A percentile compares a stretch with the other conserved stretches of the same genome.
Evolutionary conservation across 1,140 invertebrate genomes (phyloP).

Genomic region (Frieseomelitta varia): DNA sequence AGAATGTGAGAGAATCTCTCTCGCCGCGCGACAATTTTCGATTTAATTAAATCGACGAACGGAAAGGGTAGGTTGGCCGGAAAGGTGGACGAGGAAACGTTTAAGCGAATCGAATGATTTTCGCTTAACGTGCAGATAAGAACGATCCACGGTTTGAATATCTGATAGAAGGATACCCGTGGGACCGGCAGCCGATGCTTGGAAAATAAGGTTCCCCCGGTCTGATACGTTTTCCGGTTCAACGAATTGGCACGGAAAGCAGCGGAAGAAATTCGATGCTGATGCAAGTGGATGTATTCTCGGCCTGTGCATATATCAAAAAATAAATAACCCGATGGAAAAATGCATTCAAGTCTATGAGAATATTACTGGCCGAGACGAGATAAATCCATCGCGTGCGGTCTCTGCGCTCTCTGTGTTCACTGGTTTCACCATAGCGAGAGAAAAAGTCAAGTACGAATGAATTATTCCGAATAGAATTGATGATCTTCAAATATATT

Average conservation of each 20-base stretch:
- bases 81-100: not conserved
- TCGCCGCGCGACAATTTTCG: slow-evolving; percentile 29
- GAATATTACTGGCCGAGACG: slow-evolving; percentile 21
- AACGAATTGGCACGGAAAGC: slow-evolving; percentile 50
- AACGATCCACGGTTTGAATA: slow-evolving; percentile 53
- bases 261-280: slow-evolving; percentile 40
- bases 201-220: slow-evolving; percentile 48
- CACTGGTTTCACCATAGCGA: too few species aligned
- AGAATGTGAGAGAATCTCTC: not conserved
- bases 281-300: slow-evolving; percentile 50
- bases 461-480: not conserved
- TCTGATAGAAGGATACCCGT: slow-evolving; percentile 49
- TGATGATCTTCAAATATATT: not conserved
- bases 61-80: too few species aligned
- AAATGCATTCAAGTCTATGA: slow-evolving; percentile 22
- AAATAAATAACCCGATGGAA: slow-evolving; percentile 46
- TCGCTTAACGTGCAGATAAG: slow-evolving; percentile 54
- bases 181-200: slow-evolving; percentile 45
- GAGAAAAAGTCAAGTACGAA: too few species aligned
- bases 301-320: slow-evolving; percentile 41
- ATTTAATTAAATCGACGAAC: slow-evolving; percentile 37
- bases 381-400: too few species aligned
- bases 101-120: slow-evolving; percentile 55
- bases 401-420: not conserved
- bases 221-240: slow-evolving; percentile 46